phyloP scores from a whole-genome alignment of 2,888 invertebrate genomes.

The Ophioninae sp. region DNA sequence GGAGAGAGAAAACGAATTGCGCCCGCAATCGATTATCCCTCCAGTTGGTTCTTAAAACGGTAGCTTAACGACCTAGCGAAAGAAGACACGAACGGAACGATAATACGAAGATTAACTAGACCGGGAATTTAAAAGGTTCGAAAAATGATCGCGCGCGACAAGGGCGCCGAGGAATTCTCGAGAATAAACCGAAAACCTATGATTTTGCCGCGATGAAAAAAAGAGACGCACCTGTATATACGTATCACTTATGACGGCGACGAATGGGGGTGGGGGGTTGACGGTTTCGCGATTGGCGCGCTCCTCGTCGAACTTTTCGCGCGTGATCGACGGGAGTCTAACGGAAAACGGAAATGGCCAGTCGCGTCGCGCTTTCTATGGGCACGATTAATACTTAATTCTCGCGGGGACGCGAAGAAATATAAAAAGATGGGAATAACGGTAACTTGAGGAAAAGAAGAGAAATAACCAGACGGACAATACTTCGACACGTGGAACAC shows the following conservation, averaged over 20 bases:
- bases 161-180: slow-evolving; percentile 29
- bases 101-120: slow-evolving; percentile 1
- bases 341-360: not conserved
- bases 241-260: slow-evolving; percentile 29
- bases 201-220: slow-evolving; percentile 4
- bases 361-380: not conserved
- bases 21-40: slow-evolving; percentile 77
- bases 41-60: slow-evolving; percentile 65
- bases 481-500: slow-evolving; percentile 62
- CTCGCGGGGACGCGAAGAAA: not conserved
- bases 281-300: not conserved
- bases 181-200: slow-evolving; percentile 69
- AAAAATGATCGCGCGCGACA: slow-evolving; percentile 3
- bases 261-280: slow-evolving; percentile 24
- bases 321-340: slow-evolving; percentile 4
- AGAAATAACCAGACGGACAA: slow-evolving; percentile 59
- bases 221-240: slow-evolving; percentile 12
- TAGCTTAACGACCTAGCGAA: slow-evolving; percentile 14
- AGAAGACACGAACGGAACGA: slow-evolving; percentile 38
- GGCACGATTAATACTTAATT: not conserved
- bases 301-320: not conserved
- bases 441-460: not conserved
- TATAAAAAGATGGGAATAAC: slow-evolving; percentile 6
- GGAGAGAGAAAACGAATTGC: slow-evolving; percentile 66
- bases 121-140: not conserved